These are phyloP conservation scores for Acyrthosiphon pisum DNA, from an alignment of 1,140 invertebrate species.

Conservation along the genomic window DNA sequence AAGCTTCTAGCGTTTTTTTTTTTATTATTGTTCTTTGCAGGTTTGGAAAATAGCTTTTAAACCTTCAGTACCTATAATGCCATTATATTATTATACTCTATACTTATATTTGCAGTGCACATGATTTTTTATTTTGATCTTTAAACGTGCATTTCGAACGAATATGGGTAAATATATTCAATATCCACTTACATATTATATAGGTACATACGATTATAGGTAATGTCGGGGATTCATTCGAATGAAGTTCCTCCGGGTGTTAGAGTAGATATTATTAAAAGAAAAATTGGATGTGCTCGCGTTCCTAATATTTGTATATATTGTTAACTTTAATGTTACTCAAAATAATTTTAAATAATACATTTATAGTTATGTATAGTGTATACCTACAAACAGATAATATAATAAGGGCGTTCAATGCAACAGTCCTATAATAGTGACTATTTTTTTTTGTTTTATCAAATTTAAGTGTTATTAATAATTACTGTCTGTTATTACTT, in stretches of 20 bases:
- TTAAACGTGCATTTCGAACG: background rate
- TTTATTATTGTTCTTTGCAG: background rate
- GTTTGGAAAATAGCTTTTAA: background rate
- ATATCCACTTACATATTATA: too few relatives aligned
- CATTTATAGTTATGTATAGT: background rate
- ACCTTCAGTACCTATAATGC: background rate
- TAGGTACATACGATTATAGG: background rate
- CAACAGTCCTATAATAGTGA: background rate
- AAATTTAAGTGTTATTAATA: too few relatives aligned
- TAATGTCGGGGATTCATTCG: background rate
- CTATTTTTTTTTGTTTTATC: too few relatives aligned
- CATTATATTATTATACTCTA: background rate
- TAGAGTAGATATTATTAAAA: background rate
- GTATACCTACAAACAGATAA: background rate
- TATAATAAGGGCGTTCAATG: background rate
- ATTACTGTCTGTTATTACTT: background rate
- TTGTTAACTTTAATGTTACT: background rate
- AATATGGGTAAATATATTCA: background rate
- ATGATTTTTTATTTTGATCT: background rate
- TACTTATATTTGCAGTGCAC: background rate
- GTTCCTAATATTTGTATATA: background rate
- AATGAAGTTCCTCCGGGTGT: background rate
- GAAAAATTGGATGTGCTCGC: background rate
- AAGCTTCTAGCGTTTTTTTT: background rate
- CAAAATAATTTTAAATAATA: background rate